These are phyloP conservation scores for Zonotrichia leucophrys DNA, from an alignment of 2,113 vertebrate genomes.

Conservation along the genomic window DNA sequence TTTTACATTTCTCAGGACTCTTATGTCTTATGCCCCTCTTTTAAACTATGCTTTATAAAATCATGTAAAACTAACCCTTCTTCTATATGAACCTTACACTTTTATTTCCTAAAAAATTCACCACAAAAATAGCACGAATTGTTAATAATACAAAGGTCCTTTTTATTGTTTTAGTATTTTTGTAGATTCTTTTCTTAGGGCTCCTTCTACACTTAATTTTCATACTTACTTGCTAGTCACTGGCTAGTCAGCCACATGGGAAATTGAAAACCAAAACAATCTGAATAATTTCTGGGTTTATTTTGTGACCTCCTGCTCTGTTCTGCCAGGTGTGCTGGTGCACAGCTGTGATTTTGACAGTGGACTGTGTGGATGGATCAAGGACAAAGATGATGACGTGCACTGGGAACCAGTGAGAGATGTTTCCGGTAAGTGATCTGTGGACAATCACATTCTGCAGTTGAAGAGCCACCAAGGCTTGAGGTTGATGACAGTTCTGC, in stretches of 20 bases:
- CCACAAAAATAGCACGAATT: not conserved
- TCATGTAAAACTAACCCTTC: not conserved
- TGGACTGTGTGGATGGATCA: conserved; percentile 92
- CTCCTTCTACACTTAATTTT: not conserved
- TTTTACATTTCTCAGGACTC: not conserved
- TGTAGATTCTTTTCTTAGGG: not conserved
- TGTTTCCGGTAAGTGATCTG: conserved; percentile 57
- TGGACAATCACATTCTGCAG: not conserved
- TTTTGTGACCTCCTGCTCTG: not conserved
- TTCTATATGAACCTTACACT: not conserved
- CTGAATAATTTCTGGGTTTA: accelerated
- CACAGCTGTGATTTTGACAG: conserved; percentile 93
- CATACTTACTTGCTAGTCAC: not conserved
- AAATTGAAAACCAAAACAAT: not conserved
- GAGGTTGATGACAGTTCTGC: not conserved
- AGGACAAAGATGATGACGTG: conserved; percentile 83
- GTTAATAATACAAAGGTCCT: not conserved
- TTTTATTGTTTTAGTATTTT: not conserved
- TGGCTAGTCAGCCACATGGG: not conserved
- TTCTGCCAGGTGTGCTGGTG: conserved; percentile 77
- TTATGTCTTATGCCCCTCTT: not conserved
- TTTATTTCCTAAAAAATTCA: not conserved
- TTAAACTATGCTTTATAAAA: not conserved
- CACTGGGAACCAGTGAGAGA: conserved; percentile 90
- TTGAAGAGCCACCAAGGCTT: not conserved